A percentile compares a stretch with the other conserved stretches of the same genome.
Conservation (phyloP, 2,888 invertebrate species). For the Agapostemon virescens region DNA sequence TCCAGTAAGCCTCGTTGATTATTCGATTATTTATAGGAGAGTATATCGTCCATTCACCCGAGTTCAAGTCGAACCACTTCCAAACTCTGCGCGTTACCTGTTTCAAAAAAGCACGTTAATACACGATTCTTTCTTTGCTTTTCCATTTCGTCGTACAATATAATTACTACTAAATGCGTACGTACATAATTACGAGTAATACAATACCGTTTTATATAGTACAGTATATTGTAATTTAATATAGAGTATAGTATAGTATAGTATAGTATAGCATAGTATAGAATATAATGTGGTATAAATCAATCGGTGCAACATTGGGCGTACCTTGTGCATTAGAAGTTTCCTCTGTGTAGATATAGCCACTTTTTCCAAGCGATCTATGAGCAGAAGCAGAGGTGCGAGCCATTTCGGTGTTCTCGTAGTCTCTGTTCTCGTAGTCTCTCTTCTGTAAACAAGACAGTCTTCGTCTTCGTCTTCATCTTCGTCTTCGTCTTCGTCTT, state of each 20-base stretch:
- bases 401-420: conserved; percentile 87
- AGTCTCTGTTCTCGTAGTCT: conserved; percentile 57
- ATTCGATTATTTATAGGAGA: conserved; percentile 86
- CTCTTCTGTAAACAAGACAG: no score
- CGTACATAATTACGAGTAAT: no score
- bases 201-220: no score
- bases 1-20: conserved; percentile 90
- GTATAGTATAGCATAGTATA: background rate
- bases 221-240: no score
- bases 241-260: background rate
- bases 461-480: no score
- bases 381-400: conserved; percentile 86
- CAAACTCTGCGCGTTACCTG: conserved; percentile 84
- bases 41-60: conserved; percentile 90
- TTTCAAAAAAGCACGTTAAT: background rate
- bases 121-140: background rate
- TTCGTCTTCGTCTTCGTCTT: no score
- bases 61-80: conserved; percentile 93
- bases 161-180: no score
- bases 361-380: conserved; percentile 90
- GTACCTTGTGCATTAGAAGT: conserved; percentile 83
- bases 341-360: conserved; percentile 86
- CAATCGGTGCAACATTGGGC: background rate
- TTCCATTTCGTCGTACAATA: background rate
- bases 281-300: background rate